These are phyloP conservation scores for Dermatemys mawii DNA, from an alignment of 2,113 vertebrate species.

Conservation along the genomic window DNA sequence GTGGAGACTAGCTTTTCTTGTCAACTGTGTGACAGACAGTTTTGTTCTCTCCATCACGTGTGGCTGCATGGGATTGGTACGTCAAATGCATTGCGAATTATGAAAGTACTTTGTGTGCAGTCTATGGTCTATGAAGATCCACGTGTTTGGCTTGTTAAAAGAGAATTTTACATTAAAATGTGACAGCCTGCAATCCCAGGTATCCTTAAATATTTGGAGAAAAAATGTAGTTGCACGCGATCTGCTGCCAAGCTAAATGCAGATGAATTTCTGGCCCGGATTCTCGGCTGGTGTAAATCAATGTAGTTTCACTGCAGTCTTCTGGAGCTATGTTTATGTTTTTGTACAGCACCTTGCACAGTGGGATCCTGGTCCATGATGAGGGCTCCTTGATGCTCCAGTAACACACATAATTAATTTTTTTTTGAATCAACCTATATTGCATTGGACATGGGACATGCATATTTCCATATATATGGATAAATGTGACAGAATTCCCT, in stretches of 20 bases:
- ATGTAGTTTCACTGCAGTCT: neutral
- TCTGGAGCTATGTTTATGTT: neutral
- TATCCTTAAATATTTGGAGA: slow-evolving; percentile 47
- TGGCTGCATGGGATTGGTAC: neutral
- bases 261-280: neutral
- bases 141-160: neutral
- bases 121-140: neutral
- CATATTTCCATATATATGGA: neutral
- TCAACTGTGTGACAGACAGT: neutral
- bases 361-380: too few relatives aligned
- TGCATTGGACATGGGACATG: too few relatives aligned
- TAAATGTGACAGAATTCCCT: neutral
- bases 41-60: neutral
- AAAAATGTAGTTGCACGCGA: neutral
- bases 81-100: neutral
- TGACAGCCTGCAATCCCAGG: slow-evolving; percentile 12
- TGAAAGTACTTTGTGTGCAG: neutral
- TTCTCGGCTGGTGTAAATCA: neutral
- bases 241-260: neutral
- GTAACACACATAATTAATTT: too few relatives aligned
- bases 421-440: too few relatives aligned
- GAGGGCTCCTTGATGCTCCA: too few relatives aligned
- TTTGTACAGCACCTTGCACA: neutral
- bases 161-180: slow-evolving; percentile 12
- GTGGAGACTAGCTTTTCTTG: neutral